Base-by-base conservation (phyloP, 1,140 invertebrate species). In the Platorchestia sp. region DNA sequence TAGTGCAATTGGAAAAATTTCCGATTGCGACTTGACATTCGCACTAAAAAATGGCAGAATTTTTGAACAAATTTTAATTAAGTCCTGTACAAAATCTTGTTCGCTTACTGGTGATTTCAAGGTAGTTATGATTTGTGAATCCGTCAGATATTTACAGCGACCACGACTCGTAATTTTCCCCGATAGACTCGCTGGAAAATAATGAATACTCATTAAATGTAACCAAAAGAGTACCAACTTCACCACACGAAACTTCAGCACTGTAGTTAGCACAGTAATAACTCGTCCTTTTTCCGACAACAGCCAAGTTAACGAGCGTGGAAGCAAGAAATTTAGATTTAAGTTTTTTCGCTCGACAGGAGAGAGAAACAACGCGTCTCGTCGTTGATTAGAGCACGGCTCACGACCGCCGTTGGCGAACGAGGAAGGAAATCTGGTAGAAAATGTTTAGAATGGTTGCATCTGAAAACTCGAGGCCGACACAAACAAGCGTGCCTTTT, bases 401-500 rank as follows among this genome's bases (percentile, higher is more conserved):
- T 93, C 45, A 93, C 91, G 91, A 93, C 91, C 41, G 43, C 43
- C 43, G 91, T 44, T 44, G 14, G 43, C 43, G 0, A 36, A 44
- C 44, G 44, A 93, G 40, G 19, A 45, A 27, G 41, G 40, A 47
- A 93, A 93, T 36, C 45, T 16, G 6, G 87, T 14, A 93, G 14
- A 40, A 93, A 93, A 45, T 45, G 40, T 45, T 40, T 16, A 93
- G 45, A 93, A 93, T 36, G 47, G 47, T 93, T 41, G 45, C 43
- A 93, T 45, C 44, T 14, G 91, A 47, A 91, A 47, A 44, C 43
- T 42, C 45, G 36, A 44, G 43, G 3, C 91, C 45, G 91, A 44
- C 91, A 40, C 91, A 93, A 93, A 93, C 91, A 90, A 90, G 87
- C 87, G 87, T 43, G 10, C 19, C 41, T 90, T 14, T 87, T 44